Evolutionary conservation across 2,797 vertebrate genomes (phyloP).

Genomic region (Rhinichthys osculus): DNA sequence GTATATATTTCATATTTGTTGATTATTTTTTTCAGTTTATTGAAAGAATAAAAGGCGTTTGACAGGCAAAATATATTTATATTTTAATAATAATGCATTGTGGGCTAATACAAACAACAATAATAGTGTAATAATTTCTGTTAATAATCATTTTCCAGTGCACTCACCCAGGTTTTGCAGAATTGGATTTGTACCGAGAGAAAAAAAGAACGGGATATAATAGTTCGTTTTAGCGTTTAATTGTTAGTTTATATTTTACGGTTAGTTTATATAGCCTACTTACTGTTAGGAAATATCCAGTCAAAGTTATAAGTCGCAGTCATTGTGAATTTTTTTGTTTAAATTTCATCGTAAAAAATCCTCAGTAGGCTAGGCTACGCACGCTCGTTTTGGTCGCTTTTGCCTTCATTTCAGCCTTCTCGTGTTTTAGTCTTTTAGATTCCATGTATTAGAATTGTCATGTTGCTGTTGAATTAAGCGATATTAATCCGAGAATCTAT

Average conservation of each 20-base stretch:
- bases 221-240: not conserved
- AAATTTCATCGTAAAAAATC: conserved; percentile 30
- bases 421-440: conserved; percentile 52
- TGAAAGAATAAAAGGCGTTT: not conserved
- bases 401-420: conserved; percentile 21
- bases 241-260: conserved; percentile 9
- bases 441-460: conserved; percentile 67
- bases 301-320: not conserved
- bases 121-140: not conserved
- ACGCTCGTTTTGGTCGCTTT: conserved; percentile 33
- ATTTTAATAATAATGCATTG: not conserved
- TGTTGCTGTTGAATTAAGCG: conserved; percentile 72
- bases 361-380: not conserved
- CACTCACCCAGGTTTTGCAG: not conserved
- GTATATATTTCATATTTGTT: not conserved
- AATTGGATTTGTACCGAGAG: not conserved
- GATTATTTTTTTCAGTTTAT: not conserved
- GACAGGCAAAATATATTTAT: not conserved
- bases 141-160: not conserved
- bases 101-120: not conserved
- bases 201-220: not conserved
- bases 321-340: not conserved
- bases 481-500: conserved; percentile 73
- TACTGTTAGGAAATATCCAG: conserved; percentile 18
- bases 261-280: not conserved